Conservation (phyloP, 92 coral and sea anemone species). For the Porites rus region DNA sequence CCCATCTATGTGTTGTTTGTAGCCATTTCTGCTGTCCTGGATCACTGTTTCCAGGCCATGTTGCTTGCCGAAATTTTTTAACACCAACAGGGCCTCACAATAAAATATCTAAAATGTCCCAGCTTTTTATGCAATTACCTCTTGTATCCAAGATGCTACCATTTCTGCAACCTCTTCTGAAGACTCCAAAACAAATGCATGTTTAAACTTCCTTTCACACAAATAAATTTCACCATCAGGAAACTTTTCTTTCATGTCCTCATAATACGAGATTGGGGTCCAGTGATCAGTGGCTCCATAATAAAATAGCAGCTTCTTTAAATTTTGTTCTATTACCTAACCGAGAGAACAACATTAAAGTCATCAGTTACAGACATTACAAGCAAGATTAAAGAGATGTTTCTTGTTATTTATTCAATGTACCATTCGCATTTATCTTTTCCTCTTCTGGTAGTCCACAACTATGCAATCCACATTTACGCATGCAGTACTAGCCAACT, state of each 20-base stretch:
- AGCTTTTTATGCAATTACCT: not conserved
- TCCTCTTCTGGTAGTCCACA: no score
- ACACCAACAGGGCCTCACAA: no score
- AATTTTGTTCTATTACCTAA: slow-evolving; percentile 79
- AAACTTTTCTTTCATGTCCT: slow-evolving; percentile 80
- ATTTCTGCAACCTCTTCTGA: slow-evolving; percentile 85
- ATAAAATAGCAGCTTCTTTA: slow-evolving; percentile 84
- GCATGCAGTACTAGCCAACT: no score
- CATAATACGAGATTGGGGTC: slow-evolving; percentile 87
- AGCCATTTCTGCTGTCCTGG: no score
- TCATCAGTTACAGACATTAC: not conserved
- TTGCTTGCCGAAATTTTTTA: no score
- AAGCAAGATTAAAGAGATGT: no score
- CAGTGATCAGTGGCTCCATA: slow-evolving; percentile 95
- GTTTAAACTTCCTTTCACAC: slow-evolving; percentile 80
- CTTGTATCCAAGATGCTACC: slow-evolving; percentile 80
- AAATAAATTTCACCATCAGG: slow-evolving; percentile 94
- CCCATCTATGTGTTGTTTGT: no score
- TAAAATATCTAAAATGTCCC: not conserved
- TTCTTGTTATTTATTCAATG: no score
- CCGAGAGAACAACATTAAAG: not conserved
- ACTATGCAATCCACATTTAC: no score
- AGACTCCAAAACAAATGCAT: slow-evolving; percentile 94
- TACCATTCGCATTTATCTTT: no score
- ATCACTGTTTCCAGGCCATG: no score